A percentile compares a stretch with the other conserved stretches of the same genome.
Evolutionary conservation across 2,888 invertebrate species (phyloP).

Genomic region (Trachelus troglodyta): DNA sequence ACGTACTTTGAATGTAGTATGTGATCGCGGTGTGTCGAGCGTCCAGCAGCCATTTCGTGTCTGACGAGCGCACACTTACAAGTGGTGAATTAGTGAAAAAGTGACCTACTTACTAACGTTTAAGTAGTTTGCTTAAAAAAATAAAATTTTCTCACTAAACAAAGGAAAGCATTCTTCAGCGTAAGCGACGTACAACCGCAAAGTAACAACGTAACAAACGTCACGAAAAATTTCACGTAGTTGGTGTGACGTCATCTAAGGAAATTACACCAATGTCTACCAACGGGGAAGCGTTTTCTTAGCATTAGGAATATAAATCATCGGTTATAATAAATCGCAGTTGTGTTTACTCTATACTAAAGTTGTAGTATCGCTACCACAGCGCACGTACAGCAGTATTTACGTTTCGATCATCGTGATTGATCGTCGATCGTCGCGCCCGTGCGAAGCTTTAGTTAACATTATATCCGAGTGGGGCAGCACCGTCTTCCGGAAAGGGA

Average conservation of each 20-base stretch:
- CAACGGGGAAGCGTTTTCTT: constrained; percentile 20
- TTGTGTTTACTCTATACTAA: not conserved
- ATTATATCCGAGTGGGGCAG: not conserved
- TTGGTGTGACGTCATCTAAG: not conserved
- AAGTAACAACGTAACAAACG: not conserved
- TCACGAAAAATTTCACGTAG: not conserved
- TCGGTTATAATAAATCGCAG: not conserved
- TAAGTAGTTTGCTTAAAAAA: not conserved
- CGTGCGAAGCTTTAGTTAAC: not conserved
- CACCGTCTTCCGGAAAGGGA: not conserved
- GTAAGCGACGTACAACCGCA: not conserved
- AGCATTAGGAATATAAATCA: constrained; percentile 12
- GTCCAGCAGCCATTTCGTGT: not conserved
- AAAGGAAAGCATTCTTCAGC: not conserved
- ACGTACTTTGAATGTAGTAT: not conserved
- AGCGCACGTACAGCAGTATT: not conserved
- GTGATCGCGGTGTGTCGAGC: not conserved
- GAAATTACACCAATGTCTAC: constrained; percentile 16
- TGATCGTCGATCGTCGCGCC: not conserved
- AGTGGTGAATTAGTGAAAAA: not conserved
- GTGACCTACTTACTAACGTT: not conserved
- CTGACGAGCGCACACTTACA: not conserved
- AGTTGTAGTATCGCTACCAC: not conserved
- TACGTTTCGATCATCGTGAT: not conserved
- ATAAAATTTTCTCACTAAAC: not conserved